Evolutionary conservation across 2,113 vertebrate genomes (phyloP), one percentile per base, ranked within the genome.

Genomic region (Ictalurus punctatus): DNA sequence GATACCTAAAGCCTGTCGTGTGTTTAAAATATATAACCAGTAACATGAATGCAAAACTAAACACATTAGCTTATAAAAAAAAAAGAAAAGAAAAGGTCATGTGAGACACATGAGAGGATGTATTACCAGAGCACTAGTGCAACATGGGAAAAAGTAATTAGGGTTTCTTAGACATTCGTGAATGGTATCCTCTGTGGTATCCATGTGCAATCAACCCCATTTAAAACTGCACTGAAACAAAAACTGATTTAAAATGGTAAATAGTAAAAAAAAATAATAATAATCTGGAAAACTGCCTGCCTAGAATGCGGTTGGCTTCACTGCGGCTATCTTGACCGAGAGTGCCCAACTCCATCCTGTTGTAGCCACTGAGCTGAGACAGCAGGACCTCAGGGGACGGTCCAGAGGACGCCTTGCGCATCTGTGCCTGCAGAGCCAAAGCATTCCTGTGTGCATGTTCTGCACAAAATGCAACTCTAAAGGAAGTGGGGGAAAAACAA

Each of bases 281-380:
- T 44, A 23, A 23, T 21, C 44, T 4, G 27, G 0, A 84, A 27
- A 30, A 56, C 13, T n/a, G 2, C 95, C 95, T 93, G 98, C 98
- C 98, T 73, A 98, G 93, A 89, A 98, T 96, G 6, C 97, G 95
- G 90, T 95, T 97, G 56, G 96, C 96, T 92, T 99, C 98, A 16
- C 97, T 97, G 27, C 96, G 95, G 81, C 95, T 95, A 25, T 99
- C 98, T 0, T 93, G 87, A 40, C 93, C 56, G 87, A 96, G 96
- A 2, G 93, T 90, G 10, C 95, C 96, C 71, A 94, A 81, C 80
- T 98, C 98, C 0, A 95, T 88, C 1, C 95, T 96, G 88, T 95
- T 96, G 0, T 97, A 99, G 2, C 97, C 96, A 34, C 98, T 98
- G 10, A 99, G 96, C 93, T 99, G 98, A 91, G 97, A 98, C 17